Evolutionary conservation across 1,140 invertebrate species (phyloP).

Genomic region (Manduca sexta): DNA sequence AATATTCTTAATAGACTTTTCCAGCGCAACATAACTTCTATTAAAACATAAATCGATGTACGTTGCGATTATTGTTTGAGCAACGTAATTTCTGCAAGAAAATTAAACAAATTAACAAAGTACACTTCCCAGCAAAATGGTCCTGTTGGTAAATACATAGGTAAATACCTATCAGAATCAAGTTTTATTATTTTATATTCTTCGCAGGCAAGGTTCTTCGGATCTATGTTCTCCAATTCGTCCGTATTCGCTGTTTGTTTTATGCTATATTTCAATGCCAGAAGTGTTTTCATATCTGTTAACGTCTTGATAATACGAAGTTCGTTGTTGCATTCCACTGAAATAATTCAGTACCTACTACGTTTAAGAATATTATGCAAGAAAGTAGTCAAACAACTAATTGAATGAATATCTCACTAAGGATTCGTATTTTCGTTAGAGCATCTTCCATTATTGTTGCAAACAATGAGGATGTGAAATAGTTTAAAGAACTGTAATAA

Average conservation of each 20-base stretch:
- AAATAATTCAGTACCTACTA: conserved; percentile 3
- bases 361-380: too few species aligned
- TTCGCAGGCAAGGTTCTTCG: conserved; percentile 22
- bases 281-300: conserved; percentile 28
- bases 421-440: conserved; percentile 37
- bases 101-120: too few species aligned
- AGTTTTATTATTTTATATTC: conserved; percentile 51
- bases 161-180: conserved; percentile 36
- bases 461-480: conserved; percentile 32
- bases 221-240: conserved; percentile 33
- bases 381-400: too few species aligned
- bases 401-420: conserved; percentile 27
- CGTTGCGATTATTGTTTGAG: conserved; percentile 13
- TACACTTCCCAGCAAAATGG: too few species aligned
- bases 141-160: too few species aligned
- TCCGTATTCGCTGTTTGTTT: conserved; percentile 23
- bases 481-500: too few species aligned
- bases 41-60: conserved; percentile 27
- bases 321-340: conserved; percentile 47
- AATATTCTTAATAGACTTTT: conserved; percentile 18
- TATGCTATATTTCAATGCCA: conserved; percentile 32
- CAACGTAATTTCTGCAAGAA: too few species aligned
- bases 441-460: conserved; percentile 42
- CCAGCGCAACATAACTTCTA: conserved; percentile 21
- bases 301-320: conserved; percentile 34